Evolutionary conservation across 2,113 vertebrate genomes (phyloP).

Genomic region (Sardina pilchardus): DNA sequence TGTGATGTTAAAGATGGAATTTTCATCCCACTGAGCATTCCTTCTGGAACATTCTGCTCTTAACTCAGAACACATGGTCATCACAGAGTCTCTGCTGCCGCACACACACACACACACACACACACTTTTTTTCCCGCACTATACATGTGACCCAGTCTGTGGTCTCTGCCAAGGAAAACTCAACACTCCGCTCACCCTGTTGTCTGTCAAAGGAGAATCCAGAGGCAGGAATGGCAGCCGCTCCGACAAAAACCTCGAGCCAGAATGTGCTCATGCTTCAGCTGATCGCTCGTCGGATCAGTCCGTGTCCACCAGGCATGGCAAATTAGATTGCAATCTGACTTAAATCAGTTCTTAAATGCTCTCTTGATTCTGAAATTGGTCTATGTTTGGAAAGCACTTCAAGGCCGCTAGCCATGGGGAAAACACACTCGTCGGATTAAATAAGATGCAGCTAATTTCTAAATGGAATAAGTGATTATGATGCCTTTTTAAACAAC

Average conservation of each 20-base stretch:
- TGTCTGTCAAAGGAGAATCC: background rate
- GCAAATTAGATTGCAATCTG: conserved; percentile 68
- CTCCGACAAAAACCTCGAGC: background rate
- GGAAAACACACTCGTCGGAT: conserved; percentile 54
- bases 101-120: no score
- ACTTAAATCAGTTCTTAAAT: conserved; percentile 65
- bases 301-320: conserved; percentile 56
- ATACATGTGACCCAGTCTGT: background rate
- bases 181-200: background rate
- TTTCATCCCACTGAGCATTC: background rate
- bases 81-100: background rate
- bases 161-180: background rate
- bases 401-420: conserved; percentile 43
- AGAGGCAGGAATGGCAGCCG: background rate
- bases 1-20: background rate
- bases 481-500: conserved; percentile 31
- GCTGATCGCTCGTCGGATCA: conserved; percentile 52
- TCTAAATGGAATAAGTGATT: conserved; percentile 49
- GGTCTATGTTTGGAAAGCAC: conserved; percentile 47
- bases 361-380: conserved; percentile 66
- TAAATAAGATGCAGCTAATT: conserved; percentile 53
- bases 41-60: background rate
- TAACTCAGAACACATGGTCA: background rate
- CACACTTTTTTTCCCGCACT: no score
- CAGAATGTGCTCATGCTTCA: conserved; percentile 27